A percentile compares a stretch with the other conserved stretches of the same genome.
These are phyloP conservation scores for Brachionus asplanchnoidis DNA, from an alignment of 1,140 invertebrate species.

Conservation along the genomic window DNA sequence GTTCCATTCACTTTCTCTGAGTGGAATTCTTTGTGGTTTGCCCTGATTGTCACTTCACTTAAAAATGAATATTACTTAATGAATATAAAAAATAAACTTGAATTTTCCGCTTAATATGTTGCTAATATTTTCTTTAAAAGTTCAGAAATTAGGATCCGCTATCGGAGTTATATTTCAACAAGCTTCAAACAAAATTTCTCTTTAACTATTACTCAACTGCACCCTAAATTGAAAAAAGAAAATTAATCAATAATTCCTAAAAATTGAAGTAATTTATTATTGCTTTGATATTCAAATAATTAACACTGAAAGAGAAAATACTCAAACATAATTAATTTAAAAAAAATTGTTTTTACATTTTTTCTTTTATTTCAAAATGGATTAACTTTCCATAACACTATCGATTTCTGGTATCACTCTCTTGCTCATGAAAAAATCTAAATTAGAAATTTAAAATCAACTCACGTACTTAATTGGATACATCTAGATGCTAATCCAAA, in stretches of 20 bases:
- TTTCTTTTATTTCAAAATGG: neutral
- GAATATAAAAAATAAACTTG: too few species aligned
- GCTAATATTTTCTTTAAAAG: neutral
- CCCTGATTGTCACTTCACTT: neutral
- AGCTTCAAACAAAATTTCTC: neutral
- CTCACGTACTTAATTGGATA: neutral
- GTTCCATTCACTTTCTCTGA: too few species aligned
- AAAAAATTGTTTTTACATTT: neutral
- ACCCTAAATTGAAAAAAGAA: neutral
- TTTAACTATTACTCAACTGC: neutral
- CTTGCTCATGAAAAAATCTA: neutral
- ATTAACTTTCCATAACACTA: neutral
- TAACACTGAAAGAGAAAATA: neutral
- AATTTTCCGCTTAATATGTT: too few species aligned
- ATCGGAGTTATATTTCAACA: neutral
- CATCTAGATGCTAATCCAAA: neutral
- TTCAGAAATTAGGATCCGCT: neutral
- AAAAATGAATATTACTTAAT: neutral
- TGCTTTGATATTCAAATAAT: neutral
- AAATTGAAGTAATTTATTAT: neutral
- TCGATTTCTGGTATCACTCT: neutral
- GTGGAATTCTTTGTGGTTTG: too few species aligned
- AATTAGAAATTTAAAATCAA: neutral
- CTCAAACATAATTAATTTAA: neutral
- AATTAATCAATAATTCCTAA: neutral